These are phyloP conservation scores for Stichodactyla mertensii DNA, from an alignment of 64 coral and sea anemone species.

Conservation along the genomic window DNA sequence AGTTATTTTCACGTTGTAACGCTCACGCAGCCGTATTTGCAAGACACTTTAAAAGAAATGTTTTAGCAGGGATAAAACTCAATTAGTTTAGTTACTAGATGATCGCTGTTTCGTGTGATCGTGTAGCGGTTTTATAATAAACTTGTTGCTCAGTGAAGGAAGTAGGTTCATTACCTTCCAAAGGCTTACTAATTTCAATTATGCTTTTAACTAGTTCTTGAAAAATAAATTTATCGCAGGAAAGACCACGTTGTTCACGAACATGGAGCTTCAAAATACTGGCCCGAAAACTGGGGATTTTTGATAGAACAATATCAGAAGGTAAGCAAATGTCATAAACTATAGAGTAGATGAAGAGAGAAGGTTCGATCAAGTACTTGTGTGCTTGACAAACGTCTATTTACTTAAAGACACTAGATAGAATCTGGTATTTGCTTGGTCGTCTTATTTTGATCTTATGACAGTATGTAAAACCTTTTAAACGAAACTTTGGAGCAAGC, in stretches of 20 bases:
- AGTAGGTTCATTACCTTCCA: neutral
- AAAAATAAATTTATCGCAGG: conserved; percentile 34
- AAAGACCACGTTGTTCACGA: conserved; percentile 95
- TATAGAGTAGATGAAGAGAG: neutral
- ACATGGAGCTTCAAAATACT: conserved; percentile 66
- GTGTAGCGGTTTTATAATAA: neutral
- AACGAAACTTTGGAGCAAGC: neutral
- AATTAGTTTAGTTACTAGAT: neutral
- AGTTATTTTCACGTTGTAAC: conserved; percentile 8
- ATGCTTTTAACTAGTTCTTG: neutral
- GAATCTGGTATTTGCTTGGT: neutral
- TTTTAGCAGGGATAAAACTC: neutral
- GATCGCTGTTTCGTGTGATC: neutral
- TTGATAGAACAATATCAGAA: conserved; percentile 89
- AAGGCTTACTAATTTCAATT: neutral
- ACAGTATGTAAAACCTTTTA: neutral
- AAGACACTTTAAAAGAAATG: neutral
- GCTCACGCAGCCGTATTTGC: neutral
- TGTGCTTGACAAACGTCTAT: neutral
- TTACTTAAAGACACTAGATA: neutral
- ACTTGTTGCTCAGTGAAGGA: neutral
- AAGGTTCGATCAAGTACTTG: neutral
- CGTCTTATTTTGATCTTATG: neutral
- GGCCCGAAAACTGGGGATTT: conserved; percentile 94
- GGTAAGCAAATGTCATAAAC: conserved; percentile 19